Conservation (phyloP, 1,140 invertebrate species). For the Eulimnadia texana region DNA sequence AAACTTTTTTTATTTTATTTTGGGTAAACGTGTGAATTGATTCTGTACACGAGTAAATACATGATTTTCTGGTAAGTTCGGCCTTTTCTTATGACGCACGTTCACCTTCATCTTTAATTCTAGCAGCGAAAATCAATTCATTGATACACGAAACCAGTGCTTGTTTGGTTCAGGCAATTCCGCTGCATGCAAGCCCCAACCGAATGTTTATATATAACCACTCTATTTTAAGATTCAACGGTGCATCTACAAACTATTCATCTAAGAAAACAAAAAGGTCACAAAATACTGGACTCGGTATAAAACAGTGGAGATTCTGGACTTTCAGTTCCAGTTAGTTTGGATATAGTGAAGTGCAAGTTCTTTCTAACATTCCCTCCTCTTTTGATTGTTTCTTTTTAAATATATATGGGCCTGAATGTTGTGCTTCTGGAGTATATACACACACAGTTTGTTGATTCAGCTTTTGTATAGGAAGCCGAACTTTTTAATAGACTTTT, state of each 20-base stretch:
- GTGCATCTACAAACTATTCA: background rate
- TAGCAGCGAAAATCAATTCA: background rate
- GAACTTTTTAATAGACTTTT: background rate
- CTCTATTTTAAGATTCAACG: background rate
- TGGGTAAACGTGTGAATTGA: background rate
- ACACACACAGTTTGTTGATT: background rate
- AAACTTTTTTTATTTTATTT: background rate
- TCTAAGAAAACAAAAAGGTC: too few species aligned
- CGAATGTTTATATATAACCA: background rate
- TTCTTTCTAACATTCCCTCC: too few species aligned
- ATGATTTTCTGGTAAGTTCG: too few species aligned
- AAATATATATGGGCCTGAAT: too few species aligned
- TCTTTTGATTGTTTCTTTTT: too few species aligned
- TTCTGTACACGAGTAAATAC: too few species aligned
- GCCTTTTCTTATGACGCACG: too few species aligned
- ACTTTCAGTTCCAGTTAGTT: background rate
- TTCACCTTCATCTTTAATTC: too few species aligned
- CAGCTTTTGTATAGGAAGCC: background rate
- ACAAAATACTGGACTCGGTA: too few species aligned
- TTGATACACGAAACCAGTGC: background rate
- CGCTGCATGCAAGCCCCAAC: background rate
- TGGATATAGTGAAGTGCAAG: background rate
- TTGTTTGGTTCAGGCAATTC: background rate
- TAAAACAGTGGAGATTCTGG: background rate
- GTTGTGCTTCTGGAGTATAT: background rate